A percentile compares a stretch with the other conserved stretches of the same genome.
phyloP scores from a whole-genome alignment of 2,797 vertebrate species.

The Characodon lateralis region DNA sequence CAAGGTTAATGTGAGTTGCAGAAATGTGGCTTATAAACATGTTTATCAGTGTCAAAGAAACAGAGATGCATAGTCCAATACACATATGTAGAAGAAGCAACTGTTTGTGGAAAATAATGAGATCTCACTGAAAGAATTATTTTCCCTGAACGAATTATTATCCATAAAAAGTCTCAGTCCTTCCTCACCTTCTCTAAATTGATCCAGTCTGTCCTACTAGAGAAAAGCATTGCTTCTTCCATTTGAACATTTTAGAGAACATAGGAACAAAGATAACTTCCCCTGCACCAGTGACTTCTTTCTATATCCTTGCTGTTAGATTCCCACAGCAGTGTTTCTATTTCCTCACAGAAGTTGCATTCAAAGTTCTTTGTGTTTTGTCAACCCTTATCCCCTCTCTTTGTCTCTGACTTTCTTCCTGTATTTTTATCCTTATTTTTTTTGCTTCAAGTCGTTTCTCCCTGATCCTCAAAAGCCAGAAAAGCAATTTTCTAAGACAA shows the following conservation, averaged over 20 bases:
- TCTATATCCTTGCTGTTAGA: conserved; percentile 27
- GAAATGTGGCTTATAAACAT: conserved; percentile 27
- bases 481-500: conserved; percentile 34
- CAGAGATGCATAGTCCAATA: too few relatives aligned
- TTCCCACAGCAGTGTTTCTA: conserved; percentile 22
- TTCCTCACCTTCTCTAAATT: conserved; percentile 2
- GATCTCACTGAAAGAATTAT: conserved; percentile 19
- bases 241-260: conserved; percentile 40
- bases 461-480: conserved; percentile 15
- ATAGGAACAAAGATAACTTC: conserved; percentile 24
- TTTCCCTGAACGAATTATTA: conserved; percentile 11
- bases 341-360: conserved; percentile 26
- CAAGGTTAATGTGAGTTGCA: conserved; percentile 34
- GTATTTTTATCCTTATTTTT: background rate
- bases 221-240: conserved; percentile 21
- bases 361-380: conserved; percentile 28
- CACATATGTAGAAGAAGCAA: background rate
- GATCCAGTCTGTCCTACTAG: conserved; percentile 11
- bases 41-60: conserved; percentile 4
- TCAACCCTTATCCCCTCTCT: conserved; percentile 18
- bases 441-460: background rate
- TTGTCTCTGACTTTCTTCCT: conserved; percentile 12
- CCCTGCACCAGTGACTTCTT: conserved; percentile 29
- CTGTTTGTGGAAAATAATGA: background rate
- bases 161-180: conserved; percentile 16